phyloP scores from a whole-genome alignment of 2,888 invertebrate genomes.

The Calameuta pallipes region DNA sequence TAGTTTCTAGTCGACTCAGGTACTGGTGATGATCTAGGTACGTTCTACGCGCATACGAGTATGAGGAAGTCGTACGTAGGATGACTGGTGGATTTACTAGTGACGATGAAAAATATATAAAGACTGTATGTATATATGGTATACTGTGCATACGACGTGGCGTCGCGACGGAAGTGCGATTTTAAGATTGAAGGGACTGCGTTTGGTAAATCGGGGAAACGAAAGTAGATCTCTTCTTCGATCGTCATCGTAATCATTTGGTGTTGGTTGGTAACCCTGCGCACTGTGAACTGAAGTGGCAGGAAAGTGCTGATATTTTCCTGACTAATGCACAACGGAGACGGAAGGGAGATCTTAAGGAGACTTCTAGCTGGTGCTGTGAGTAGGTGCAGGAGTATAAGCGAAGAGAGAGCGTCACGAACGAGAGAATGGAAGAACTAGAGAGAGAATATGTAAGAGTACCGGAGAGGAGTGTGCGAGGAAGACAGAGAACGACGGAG shows the following conservation, averaged over 20 bases:
- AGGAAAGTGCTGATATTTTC: constrained; percentile 11
- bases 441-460: background rate
- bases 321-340: constrained; percentile 10
- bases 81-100: background rate
- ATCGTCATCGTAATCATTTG: background rate
- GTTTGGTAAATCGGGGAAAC: background rate
- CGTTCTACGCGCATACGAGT: background rate
- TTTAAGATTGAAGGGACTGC: background rate
- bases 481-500: constrained; percentile 6
- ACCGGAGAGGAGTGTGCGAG: constrained; percentile 3
- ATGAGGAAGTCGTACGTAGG: background rate
- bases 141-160: background rate
- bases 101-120: background rate
- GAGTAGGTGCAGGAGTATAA: background rate
- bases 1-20: background rate
- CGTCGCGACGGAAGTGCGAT: background rate
- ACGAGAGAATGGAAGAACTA: background rate
- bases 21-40: background rate
- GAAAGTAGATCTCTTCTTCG: background rate
- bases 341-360: constrained; percentile 5
- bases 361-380: background rate
- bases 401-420: background rate
- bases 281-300: background rate
- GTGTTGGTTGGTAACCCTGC: background rate
- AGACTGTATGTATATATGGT: background rate